Base-by-base conservation (phyloP, 2,888 invertebrate genomes). In the Nesidiocoris tenuis region DNA sequence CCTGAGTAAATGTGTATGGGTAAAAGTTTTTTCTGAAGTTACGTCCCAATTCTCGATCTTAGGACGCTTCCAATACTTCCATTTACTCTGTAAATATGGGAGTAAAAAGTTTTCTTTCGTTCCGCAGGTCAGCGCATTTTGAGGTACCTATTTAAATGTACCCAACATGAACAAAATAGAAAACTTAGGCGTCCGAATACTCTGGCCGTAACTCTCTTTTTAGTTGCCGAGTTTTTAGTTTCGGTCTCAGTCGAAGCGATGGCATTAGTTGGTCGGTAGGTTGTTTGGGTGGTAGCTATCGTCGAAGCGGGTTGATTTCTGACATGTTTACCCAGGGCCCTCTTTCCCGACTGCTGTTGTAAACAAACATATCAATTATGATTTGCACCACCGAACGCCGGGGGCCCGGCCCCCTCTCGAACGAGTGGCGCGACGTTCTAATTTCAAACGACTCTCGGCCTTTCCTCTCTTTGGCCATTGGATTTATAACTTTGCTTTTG, bases 311-410 rank as follows among this genome's bases (percentile, higher is more conserved):
- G 61, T 72, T 72, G 72, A 63, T 72, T 72, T 72, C 72, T 72
- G 72, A 72, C 72, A 63, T 72, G 72, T 72, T 72, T 72, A 72
- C 72, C 72, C 22, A 61, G 61, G 57, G 24, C 70, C 72, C 72
- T 59, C 61, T 72, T 72, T 72, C 63, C 72, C 63, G 25, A 59
- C 39, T 21, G 19, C 7, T 21, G 39, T 56, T 74, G 74, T 74
- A 74, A 74, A 74, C 74, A 74, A 74, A 74, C 74, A 74, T 74
- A 74, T 74, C 74, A 74, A 74, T 74, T 74, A 74, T 74, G 74
- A 74, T 74, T 74, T 74, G 74, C 74, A 39, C 39, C 39, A 39
- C 39, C 39, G 39, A 39, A 39, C 39, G 64, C 74, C 64, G 65
- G 67, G 7, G 22, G 63, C 63, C 39, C 65, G 23, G 23, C 39